Conservation (phyloP, 2,888 invertebrate species). For the Erebia ligea region DNA sequence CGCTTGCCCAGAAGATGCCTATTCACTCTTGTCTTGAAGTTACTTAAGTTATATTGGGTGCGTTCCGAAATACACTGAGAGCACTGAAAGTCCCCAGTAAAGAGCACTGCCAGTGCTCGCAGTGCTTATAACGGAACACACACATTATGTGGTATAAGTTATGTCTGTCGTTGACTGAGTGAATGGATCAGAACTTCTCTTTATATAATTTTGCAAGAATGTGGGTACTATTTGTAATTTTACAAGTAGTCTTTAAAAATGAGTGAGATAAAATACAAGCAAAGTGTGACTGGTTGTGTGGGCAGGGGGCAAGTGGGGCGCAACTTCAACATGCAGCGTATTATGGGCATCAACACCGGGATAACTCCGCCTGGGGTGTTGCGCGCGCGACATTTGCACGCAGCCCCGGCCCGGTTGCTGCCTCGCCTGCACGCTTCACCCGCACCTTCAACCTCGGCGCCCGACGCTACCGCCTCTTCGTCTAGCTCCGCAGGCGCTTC, state of each 20-base stretch:
- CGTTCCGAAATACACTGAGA: too few species aligned
- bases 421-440: conserved; percentile 34
- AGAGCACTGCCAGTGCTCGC: too few species aligned
- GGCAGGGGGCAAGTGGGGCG: conserved; percentile 73
- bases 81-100: too few species aligned
- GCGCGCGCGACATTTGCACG: conserved; percentile 38
- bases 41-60: too few species aligned
- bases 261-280: not conserved
- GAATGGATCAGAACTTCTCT: too few species aligned
- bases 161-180: too few species aligned
- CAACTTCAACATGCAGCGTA: conserved; percentile 80
- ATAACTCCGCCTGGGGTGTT: conserved; percentile 61
- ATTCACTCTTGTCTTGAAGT: too few species aligned
- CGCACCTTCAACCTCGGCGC: conserved; percentile 24
- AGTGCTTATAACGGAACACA: too few species aligned
- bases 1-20: too few species aligned
- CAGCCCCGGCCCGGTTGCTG: conserved; percentile 36
- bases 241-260: not conserved
- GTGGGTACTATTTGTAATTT: not conserved
- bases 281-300: conserved; percentile 7
- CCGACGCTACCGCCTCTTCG: conserved; percentile 18
- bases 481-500: not conserved
- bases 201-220: too few species aligned
- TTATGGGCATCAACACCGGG: conserved; percentile 77
- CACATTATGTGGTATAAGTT: too few species aligned